Base-by-base conservation (phyloP, 1,140 invertebrate species). In the Nephotettix cincticeps region DNA sequence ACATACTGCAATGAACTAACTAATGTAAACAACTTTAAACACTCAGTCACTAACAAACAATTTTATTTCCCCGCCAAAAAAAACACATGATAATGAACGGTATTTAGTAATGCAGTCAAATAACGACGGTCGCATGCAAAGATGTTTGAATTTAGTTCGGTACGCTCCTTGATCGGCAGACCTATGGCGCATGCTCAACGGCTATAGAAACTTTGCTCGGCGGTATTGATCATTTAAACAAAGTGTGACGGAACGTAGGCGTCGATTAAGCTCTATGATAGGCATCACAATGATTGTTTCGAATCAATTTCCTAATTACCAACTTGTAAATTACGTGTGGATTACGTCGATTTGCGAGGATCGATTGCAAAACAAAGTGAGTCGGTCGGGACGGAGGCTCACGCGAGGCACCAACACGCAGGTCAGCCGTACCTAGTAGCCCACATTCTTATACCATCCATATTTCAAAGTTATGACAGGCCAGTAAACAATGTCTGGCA, bases 401-500 rank as follows among this genome's bases (percentile, higher is more conserved):
- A 61, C 56, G 56, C 56, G 56, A 61, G 25, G 56, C 32, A 36
- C 23, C 2, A 27, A 21, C 56, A 61, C 56, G 56, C 56, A 61
- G 56, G 27, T 23, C 17, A 21, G 56, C 56, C 56, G 56, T 61
- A 29, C 56, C 56, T 61, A 2, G 56, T 61, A 61, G 56, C 56
- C 56, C 56, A 61, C 56, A 61, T 61, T 61, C 56, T 61, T 61
- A 61, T 61, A 61, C 56, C 56, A 61, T 61, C 56, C 56, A 61
- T 61, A 61, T 61, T 61, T 61, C 56, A 61, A 61, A 61, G 56
- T 61, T 61, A 61, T 61, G 56, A 61, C 56, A 61, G 56, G 23
- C 56, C 56, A 21, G 56, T 61, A 61, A 61, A 61, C 56, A 61
- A 61, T 61, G 56, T 61, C 56, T 61, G 56, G 23, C 27, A 61